These are phyloP conservation scores for Virgularia gustaviana DNA, from an alignment of 92 coral and sea anemone species.

Conservation along the genomic window DNA sequence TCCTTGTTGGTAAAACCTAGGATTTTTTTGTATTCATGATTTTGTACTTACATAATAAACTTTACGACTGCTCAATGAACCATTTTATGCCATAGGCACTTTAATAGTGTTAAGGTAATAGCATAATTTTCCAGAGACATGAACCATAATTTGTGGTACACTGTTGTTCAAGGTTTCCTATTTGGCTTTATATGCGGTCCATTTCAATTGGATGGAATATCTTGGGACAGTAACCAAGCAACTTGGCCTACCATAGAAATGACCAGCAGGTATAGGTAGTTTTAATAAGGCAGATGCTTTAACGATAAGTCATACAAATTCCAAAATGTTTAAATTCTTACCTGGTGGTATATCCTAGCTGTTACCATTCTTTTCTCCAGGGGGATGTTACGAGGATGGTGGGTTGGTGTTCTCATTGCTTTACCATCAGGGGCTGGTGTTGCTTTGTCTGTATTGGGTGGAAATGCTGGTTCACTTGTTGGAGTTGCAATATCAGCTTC, in stretches of 20 bases:
- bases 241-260: conserved; percentile 37
- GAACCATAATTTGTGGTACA: not conserved
- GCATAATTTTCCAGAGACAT: too few relatives aligned
- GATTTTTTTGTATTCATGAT: not conserved
- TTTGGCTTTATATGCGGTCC: conserved; percentile 33
- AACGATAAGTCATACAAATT: not conserved
- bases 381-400: conserved; percentile 21
- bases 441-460: conserved; percentile 37
- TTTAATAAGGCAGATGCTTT: not conserved
- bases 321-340: not conserved
- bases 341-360: not conserved
- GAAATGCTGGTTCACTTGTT: conserved; percentile 26
- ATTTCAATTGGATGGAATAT: conserved; percentile 1
- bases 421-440: conserved; percentile 45
- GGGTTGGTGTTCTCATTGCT: conserved; percentile 27
- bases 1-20: conserved; percentile 8
- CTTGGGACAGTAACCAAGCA: not conserved
- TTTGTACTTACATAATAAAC: not conserved
- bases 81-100: too few relatives aligned
- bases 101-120: too few relatives aligned
- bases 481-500: conserved; percentile 41
- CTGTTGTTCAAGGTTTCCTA: conserved; percentile 20
- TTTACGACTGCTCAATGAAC: too few relatives aligned
- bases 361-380: not conserved
- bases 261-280: conserved; percentile 42